Evolutionary conservation across 2,797 vertebrate species (phyloP).

Genomic region (Oophaga sylvatica): DNA sequence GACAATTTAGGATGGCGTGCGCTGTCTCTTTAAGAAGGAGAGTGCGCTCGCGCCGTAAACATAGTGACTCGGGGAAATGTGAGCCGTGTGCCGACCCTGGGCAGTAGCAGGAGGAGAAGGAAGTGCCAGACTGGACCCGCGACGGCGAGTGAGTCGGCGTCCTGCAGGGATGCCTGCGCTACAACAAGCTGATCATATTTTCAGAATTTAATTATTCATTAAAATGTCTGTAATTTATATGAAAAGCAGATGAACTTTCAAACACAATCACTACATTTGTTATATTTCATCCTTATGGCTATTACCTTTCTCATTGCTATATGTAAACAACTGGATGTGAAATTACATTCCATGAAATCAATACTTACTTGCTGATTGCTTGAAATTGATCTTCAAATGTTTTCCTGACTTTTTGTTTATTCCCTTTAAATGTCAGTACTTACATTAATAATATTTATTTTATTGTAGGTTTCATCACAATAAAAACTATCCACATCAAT

Average conservation of each 20-base stretch:
- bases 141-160: no score
- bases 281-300: conserved; percentile 6
- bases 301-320: conserved; percentile 28
- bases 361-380: conserved; percentile 45
- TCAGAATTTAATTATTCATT: background rate
- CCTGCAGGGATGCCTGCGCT: no score
- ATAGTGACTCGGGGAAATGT: no score
- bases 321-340: conserved; percentile 9
- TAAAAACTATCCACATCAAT: background rate
- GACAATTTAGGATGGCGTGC: no score
- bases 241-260: background rate
- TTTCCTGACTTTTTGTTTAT: conserved; percentile 34
- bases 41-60: no score
- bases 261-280: background rate
- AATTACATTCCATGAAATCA: conserved; percentile 15
- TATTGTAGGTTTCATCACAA: background rate
- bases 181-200: background rate
- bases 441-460: background rate
- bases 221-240: background rate
- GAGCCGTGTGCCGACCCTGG: no score
- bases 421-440: conserved; percentile 29
- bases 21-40: no score
- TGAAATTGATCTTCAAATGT: conserved; percentile 42
- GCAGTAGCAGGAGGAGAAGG: no score
- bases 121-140: no score